Conservation (phyloP, 2,888 invertebrate genomes). For the Eupithecia dodoneata region DNA sequence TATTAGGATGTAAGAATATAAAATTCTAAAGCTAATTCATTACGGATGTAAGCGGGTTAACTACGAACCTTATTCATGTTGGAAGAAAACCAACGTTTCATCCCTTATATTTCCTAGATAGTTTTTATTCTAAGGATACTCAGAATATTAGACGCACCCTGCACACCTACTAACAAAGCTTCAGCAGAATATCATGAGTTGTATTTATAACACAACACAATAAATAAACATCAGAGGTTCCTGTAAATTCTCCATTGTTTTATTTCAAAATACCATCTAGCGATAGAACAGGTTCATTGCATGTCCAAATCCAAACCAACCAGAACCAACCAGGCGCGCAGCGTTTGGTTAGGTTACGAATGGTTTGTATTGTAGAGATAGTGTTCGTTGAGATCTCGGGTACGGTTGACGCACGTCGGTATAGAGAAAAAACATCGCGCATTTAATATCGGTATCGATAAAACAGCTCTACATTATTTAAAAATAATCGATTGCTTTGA, state of each 20-base stretch:
- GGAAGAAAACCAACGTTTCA: too few relatives aligned
- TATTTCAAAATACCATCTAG: neutral
- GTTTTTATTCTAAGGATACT: too few relatives aligned
- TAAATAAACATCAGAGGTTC: neutral
- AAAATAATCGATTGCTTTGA: neutral
- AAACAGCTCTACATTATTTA: neutral
- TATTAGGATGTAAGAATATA: too few relatives aligned
- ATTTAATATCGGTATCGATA: neutral
- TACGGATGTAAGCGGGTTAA: too few relatives aligned
- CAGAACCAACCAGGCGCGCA: neutral
- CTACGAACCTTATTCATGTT: too few relatives aligned
- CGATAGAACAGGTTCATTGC: conserved; percentile 25
- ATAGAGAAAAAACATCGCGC: conserved; percentile 4
- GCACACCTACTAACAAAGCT: neutral
- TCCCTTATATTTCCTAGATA: too few relatives aligned
- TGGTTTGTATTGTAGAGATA: neutral
- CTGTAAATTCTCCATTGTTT: conserved; percentile 7
- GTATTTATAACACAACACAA: neutral
- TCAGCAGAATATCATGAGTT: neutral
- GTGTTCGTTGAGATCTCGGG: conserved; percentile 22
- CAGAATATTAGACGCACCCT: neutral
- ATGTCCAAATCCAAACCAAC: conserved; percentile 9
- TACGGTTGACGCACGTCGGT: conserved; percentile 18
- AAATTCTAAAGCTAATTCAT: too few relatives aligned
- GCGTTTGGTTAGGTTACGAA: neutral